phyloP scores from a whole-genome alignment of 2,797 vertebrate species.

The Lagodon rhomboides region DNA sequence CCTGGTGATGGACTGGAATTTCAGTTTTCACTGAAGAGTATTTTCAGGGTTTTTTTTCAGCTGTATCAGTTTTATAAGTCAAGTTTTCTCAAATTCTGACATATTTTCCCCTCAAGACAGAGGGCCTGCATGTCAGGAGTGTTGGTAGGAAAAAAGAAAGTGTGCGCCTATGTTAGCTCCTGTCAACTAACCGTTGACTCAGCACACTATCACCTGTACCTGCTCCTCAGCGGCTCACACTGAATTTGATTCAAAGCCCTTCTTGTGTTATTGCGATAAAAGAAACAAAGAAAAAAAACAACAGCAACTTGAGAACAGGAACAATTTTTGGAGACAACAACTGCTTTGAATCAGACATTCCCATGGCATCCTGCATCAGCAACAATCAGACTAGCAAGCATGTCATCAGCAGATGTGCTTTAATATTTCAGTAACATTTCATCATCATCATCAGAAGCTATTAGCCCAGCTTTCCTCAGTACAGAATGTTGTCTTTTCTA shows the following conservation, averaged over 20 bases:
- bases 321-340: constrained; percentile 12
- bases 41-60: not conserved
- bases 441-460: constrained; percentile 39
- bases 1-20: not conserved
- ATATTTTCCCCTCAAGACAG: constrained; percentile 16
- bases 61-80: not conserved
- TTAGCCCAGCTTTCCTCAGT: constrained; percentile 19
- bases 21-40: not conserved
- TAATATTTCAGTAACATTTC: constrained; percentile 50
- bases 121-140: not conserved
- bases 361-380: not conserved
- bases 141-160: constrained; percentile 17
- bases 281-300: not conserved
- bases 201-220: constrained; percentile 31
- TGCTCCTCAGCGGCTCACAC: constrained; percentile 7
- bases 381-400: constrained; percentile 13
- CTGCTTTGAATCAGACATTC: not conserved
- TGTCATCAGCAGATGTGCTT: not conserved
- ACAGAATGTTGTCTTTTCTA: constrained; percentile 10
- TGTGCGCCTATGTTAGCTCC: constrained; percentile 35
- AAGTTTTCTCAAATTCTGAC: constrained; percentile 9
- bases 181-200: constrained; percentile 44
- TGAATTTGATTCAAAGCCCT: constrained; percentile 36
- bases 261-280: constrained; percentile 6
- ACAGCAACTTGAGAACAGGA: not conserved